Evolutionary conservation across 2,113 vertebrate genomes (phyloP).

Genomic region (Corynorhinus townsendii): DNA sequence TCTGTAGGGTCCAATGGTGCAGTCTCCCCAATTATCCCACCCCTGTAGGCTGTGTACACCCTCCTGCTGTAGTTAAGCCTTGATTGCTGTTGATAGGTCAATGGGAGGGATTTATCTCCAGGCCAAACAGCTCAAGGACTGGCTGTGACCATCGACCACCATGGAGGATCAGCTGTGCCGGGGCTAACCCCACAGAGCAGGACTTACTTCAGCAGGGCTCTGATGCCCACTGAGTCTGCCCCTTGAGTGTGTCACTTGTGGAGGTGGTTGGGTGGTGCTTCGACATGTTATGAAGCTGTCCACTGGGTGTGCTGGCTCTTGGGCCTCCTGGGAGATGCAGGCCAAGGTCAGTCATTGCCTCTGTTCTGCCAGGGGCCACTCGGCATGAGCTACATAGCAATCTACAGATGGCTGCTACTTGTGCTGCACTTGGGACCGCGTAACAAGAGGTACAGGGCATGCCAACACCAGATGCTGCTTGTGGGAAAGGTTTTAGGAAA

Average conservation of each 20-base stretch:
- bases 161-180: background rate
- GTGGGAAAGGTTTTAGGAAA: background rate
- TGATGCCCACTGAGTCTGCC: background rate
- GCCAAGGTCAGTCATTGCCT: background rate
- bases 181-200: background rate
- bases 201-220: background rate
- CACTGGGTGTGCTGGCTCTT: background rate
- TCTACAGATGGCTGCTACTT: background rate
- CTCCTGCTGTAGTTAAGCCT: background rate
- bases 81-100: background rate
- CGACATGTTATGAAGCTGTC: background rate
- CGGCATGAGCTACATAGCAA: background rate
- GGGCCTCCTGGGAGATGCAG: background rate
- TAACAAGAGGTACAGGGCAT: background rate
- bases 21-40: background rate
- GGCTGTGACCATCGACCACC: background rate
- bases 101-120: background rate
- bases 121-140: background rate
- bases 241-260: background rate
- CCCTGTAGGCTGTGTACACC: background rate
- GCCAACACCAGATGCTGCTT: background rate
- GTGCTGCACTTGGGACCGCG: background rate
- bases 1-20: background rate
- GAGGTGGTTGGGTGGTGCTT: background rate
- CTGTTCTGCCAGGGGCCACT: background rate